phyloP scores from a whole-genome alignment of 2,113 vertebrate genomes.

The Perca fluviatilis region DNA sequence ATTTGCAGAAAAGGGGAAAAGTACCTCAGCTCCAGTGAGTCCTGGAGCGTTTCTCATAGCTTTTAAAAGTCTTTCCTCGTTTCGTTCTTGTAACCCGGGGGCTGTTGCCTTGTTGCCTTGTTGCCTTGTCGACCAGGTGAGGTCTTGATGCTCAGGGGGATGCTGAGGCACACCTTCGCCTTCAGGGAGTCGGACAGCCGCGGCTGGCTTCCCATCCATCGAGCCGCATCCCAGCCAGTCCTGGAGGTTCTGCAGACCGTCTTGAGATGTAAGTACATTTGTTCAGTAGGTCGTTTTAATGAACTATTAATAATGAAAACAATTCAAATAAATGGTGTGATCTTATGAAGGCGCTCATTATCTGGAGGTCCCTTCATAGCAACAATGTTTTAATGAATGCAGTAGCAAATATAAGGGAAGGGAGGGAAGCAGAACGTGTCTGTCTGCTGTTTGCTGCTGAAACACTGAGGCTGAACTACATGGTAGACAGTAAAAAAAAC shows the following conservation, averaged over 20 bases:
- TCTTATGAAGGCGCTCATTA: not conserved
- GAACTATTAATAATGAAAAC: not conserved
- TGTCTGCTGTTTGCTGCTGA: too few species aligned
- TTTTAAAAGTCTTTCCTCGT: not conserved
- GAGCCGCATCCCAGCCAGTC: conserved; percentile 82
- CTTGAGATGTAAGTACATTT: conserved; percentile 80
- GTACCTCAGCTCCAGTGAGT: not conserved
- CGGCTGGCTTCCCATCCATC: conserved; percentile 88
- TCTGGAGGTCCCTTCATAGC: too few species aligned
- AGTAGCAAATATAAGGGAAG: too few species aligned
- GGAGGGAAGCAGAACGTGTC: too few species aligned
- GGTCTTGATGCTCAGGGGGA: conserved; percentile 82
- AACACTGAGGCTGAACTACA: too few species aligned
- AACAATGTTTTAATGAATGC: too few species aligned
- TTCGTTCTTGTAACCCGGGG: not conserved
- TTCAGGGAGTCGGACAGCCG: conserved; percentile 86
- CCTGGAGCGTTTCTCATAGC: not conserved
- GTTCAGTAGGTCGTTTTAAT: not conserved
- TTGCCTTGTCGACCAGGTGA: conserved; percentile 77
- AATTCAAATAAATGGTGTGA: not conserved
- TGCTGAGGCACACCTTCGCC: conserved; percentile 79
- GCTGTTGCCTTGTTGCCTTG: not conserved
- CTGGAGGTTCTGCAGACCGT: conserved; percentile 86
- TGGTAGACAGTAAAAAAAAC: too few species aligned
- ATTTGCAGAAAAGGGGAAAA: not conserved